A percentile compares a stretch with the other conserved stretches of the same genome.
phyloP scores from a whole-genome alignment of 2,888 invertebrate species.

The Marronus borbonicus region DNA sequence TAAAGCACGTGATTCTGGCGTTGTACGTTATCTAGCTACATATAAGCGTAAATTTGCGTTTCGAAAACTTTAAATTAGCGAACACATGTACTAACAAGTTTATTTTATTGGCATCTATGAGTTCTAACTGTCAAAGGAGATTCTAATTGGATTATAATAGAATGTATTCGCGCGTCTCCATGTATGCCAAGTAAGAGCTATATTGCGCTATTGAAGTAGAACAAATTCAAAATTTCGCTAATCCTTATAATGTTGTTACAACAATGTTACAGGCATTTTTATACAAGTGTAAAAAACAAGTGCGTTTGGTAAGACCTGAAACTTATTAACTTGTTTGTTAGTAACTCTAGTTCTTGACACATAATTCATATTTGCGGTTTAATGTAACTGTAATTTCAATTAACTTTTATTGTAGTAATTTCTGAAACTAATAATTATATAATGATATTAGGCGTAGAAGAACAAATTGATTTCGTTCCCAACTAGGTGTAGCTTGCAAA shows the following conservation, averaged over 20 bases:
- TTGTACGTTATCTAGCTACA: conserved; percentile 27
- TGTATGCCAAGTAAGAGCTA: neutral
- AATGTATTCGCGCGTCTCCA: neutral
- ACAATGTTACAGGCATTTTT: neutral
- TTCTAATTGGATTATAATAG: conserved; percentile 10
- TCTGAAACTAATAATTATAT: neutral
- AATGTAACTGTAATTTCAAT: conserved; percentile 13
- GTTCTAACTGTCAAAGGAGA: neutral
- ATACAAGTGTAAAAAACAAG: conserved; percentile 6
- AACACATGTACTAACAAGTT: neutral
- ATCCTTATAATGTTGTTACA: neutral
- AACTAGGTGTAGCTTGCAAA: too few relatives aligned
- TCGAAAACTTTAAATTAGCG: neutral
- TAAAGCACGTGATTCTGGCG: conserved; percentile 48
- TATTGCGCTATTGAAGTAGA: neutral
- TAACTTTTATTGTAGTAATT: neutral
- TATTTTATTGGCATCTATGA: neutral
- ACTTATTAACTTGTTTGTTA: neutral
- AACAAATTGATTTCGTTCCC: neutral
- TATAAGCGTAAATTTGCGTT: conserved; percentile 14
- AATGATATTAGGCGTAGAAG: neutral
- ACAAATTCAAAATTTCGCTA: conserved; percentile 6
- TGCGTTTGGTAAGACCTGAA: conserved; percentile 5
- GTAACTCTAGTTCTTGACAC: conserved; percentile 1
- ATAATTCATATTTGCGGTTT: conserved; percentile 17